Base-by-base conservation (phyloP, 2,113 vertebrate species). In the Oryzias javanicus region DNA sequence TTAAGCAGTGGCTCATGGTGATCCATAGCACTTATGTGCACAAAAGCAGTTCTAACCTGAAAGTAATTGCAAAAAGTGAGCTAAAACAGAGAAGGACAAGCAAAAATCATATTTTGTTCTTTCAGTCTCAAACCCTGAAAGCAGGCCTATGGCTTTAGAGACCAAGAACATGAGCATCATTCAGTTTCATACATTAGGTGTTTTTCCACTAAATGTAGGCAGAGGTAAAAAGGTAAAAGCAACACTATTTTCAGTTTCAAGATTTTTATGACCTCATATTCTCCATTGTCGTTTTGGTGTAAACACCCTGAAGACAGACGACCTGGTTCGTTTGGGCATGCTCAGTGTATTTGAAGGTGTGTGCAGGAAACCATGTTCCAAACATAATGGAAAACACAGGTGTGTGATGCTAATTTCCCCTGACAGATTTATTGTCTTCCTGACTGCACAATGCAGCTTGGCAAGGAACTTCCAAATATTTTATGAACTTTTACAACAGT, bases 341-440 rank as follows among this genome's bases (percentile, higher is more conserved):
- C 35, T 25, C 20, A 6, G 15, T 25, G 22, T 16, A 19, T 22
- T 10, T 49, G 52, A 22, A 68, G 48, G 70, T 70, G 47, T 60
- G 16, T 60, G 19, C 42, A 41, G 61, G 27, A 74, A 80, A 78
- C 69, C 58, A 67, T 73, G 20, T 49, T 57, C 27, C 41, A 16
- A 25, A 60, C 62, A 55, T 46, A 64, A 75, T 81, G 67, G 72
- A 82, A 82, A 83, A 70, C 17, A 56, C 44, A 62, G 42, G 56
- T 55, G 18, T 7, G 25, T 46, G 19, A 62, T 5, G 0, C 24
- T 69, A 24, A 56, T 49, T 57, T 59, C 5, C n/a, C 10, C 17
- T 54, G 53, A 67, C 53, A 64, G 62, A 62, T 74, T 70, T 64
- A 67, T 57, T 55, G 45, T 41, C 6, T 41, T 41, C 49, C 67